Evolutionary conservation across 2,888 invertebrate species (phyloP).

Genomic region (Eilema griseolum): DNA sequence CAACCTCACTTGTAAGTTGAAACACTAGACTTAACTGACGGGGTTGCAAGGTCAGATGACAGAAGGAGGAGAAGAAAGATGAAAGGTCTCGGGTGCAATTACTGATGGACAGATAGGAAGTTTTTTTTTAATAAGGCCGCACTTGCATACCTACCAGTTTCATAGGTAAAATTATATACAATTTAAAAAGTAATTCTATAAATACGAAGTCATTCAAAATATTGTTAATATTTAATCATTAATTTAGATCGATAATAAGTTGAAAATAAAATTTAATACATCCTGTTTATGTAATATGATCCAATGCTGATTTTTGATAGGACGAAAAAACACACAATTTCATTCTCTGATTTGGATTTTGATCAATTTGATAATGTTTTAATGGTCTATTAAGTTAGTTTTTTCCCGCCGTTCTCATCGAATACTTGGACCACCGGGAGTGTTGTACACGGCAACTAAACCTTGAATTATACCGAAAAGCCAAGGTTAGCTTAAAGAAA

Average conservation of each 20-base stretch:
- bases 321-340: background rate
- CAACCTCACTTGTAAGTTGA: too few species aligned
- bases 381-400: background rate
- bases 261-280: conserved; percentile 4
- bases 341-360: conserved; percentile 1
- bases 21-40: too few species aligned
- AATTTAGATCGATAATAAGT: background rate
- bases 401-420: background rate
- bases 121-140: background rate
- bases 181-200: background rate
- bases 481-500: too few species aligned
- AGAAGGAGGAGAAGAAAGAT: background rate
- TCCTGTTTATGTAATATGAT: conserved; percentile 7
- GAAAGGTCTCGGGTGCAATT: background rate
- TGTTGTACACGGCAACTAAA: background rate
- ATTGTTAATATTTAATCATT: background rate
- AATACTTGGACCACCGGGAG: background rate
- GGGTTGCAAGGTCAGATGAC: too few species aligned
- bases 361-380: conserved; percentile 6
- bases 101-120: too few species aligned
- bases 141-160: background rate
- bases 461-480: too few species aligned
- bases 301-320: background rate
- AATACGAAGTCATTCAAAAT: background rate
- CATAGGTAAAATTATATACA: background rate